Evolutionary conservation across 2,888 invertebrate species (phyloP).

Genomic region (Drosophila robusta): DNA sequence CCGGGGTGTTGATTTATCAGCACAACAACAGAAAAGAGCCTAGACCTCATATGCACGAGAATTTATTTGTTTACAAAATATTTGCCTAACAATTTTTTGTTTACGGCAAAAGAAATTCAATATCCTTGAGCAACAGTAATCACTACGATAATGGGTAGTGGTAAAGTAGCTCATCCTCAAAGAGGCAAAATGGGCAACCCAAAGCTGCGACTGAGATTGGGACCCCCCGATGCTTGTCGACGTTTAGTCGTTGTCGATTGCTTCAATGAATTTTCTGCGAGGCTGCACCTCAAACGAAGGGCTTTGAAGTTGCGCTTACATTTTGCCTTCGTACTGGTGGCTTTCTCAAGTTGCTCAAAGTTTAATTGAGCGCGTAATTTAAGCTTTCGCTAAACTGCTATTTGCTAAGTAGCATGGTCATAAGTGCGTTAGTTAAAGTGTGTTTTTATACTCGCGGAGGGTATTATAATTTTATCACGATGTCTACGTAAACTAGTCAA

Average conservation of each 20-base stretch:
- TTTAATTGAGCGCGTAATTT: slow-evolving; percentile 79
- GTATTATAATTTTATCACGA: background rate
- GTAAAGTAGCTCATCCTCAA: background rate
- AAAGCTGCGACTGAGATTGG: slow-evolving; percentile 25
- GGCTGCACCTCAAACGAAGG: slow-evolving; percentile 75
- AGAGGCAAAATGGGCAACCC: background rate
- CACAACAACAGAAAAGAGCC: background rate
- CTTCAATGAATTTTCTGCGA: slow-evolving; percentile 74
- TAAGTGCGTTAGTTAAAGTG: slow-evolving; percentile 48
- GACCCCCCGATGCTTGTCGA: slow-evolving; percentile 15
- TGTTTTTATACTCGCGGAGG: background rate
- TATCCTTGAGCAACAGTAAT: slow-evolving; percentile 49
- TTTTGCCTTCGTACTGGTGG: slow-evolving; percentile 37
- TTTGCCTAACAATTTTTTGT: slow-evolving; percentile 52
- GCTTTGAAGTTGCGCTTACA: slow-evolving; percentile 71
- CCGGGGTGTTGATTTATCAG: slow-evolving; percentile 15
- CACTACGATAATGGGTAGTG: slow-evolving; percentile 28
- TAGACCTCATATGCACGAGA: slow-evolving; percentile 3
- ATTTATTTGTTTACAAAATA: slow-evolving; percentile 52
- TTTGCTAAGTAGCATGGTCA: slow-evolving; percentile 65
- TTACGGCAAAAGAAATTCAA: slow-evolving; percentile 56
- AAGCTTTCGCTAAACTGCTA: slow-evolving; percentile 73
- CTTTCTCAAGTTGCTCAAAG: slow-evolving; percentile 66
- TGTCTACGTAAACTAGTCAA: background rate
- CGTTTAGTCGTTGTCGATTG: slow-evolving; percentile 39